A percentile compares a stretch with the other conserved stretches of the same genome.
Conservation (phyloP, 2,888 invertebrate genomes). For the Cyclophora punctaria region DNA sequence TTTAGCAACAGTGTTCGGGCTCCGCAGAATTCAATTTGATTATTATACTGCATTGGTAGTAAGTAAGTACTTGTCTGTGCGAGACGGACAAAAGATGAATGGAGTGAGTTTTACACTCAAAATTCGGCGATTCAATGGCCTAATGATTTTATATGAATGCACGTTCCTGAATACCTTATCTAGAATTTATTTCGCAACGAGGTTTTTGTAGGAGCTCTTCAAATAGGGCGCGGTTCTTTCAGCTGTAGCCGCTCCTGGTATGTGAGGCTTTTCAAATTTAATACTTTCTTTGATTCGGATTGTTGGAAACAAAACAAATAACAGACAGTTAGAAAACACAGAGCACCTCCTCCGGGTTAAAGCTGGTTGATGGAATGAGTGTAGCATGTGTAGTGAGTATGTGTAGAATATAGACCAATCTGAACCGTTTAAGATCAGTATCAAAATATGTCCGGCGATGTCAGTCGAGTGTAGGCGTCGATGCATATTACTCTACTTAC, state of each 20-base stretch:
- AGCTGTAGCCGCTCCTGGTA: not conserved
- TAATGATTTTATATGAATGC: conserved; percentile 58
- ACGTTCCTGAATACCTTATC: conserved; percentile 29
- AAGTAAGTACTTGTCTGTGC: not conserved
- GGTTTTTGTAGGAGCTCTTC: not conserved
- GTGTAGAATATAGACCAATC: too few species aligned
- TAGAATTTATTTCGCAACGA: too few species aligned
- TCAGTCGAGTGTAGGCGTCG: conserved; percentile 6
- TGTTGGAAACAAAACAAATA: too few species aligned
- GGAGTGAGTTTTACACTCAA: conserved; percentile 23
- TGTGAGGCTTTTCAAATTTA: too few species aligned
- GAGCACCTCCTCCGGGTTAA: too few species aligned
- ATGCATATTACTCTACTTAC: conserved; percentile 4
- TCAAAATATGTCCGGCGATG: not conserved
- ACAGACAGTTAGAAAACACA: too few species aligned
- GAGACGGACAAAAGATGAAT: not conserved
- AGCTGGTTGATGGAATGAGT: too few species aligned
- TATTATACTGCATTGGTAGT: conserved; percentile 11
- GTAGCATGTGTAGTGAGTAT: too few species aligned
- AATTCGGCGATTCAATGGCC: conserved; percentile 65
- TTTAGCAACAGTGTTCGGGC: conserved; percentile 12
- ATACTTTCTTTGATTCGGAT: too few species aligned
- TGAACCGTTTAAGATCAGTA: too few species aligned
- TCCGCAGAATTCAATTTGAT: conserved; percentile 20
- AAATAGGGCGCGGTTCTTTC: not conserved